These are phyloP conservation scores for Pachyuromys duprasi DNA, from an alignment of 2,797 vertebrate species.

Conservation along the genomic window DNA sequence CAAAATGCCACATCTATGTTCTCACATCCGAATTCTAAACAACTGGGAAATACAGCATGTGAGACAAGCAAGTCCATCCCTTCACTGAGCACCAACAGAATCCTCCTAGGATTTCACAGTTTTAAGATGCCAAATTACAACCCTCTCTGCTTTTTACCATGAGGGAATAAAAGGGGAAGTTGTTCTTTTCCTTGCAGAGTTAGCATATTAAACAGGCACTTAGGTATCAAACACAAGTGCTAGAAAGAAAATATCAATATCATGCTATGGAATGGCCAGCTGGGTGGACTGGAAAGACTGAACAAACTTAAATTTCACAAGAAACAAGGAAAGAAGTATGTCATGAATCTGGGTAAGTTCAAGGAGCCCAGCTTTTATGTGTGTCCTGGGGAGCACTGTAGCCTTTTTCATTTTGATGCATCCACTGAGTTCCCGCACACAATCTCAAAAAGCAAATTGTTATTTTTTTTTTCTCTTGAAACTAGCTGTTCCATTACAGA, in stretches of 20 bases:
- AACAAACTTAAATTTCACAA: not conserved
- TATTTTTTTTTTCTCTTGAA: not conserved
- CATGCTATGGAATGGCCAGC: not conserved
- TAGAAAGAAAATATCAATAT: not conserved
- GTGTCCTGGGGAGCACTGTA: not conserved
- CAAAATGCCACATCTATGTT: not conserved
- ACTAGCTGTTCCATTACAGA: not conserved
- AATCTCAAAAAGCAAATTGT: not conserved
- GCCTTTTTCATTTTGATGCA: not conserved
- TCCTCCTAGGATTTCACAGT: not conserved
- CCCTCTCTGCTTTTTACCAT: not conserved
- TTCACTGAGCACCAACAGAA: not conserved
- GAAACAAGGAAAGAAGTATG: not conserved
- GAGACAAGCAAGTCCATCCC: not conserved
- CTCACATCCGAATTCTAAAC: not conserved
- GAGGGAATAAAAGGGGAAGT: not conserved
- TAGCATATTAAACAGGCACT: not conserved
- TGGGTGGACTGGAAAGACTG: not conserved
- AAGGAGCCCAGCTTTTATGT: too few species aligned
- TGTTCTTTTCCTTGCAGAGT: not conserved
- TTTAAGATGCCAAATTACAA: constrained; percentile 13
- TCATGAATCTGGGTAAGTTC: not conserved
- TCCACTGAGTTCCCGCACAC: too few species aligned
- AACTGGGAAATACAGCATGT: not conserved
- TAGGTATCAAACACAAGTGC: not conserved